Evolutionary conservation across 2,113 vertebrate genomes (phyloP).

Genomic region (Eubucco bourcierii): DNA sequence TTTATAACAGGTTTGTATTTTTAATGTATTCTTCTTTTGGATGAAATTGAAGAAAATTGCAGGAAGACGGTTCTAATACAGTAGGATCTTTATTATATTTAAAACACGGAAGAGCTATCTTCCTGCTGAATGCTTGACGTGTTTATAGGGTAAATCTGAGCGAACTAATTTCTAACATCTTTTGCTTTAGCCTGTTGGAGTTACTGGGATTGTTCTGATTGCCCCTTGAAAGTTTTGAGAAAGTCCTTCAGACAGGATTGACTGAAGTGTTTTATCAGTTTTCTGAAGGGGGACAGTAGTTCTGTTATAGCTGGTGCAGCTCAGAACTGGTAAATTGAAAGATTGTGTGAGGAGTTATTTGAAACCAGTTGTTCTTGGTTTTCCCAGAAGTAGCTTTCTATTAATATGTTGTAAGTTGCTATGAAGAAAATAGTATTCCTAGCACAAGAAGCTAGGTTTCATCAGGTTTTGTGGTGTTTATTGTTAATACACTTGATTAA

Average conservation of each 20-base stretch:
- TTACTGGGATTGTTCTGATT: neutral
- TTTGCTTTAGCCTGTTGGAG: neutral
- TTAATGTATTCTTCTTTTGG: neutral
- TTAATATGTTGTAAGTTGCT: neutral
- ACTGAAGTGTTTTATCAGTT: neutral
- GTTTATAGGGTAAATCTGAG: neutral
- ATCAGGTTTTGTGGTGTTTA: neutral
- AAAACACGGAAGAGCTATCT: neutral
- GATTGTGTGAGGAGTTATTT: neutral
- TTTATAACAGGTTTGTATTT: conserved; percentile 88
- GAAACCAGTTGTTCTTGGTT: neutral
- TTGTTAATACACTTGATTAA: neutral
- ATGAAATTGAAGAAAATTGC: neutral
- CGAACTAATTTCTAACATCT: neutral
- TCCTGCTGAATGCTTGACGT: neutral
- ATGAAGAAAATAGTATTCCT: neutral
- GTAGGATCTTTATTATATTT: neutral
- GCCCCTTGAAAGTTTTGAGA: neutral
- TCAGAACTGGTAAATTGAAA: neutral
- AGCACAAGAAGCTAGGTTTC: neutral
- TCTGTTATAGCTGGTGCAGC: neutral
- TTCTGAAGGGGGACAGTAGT: neutral
- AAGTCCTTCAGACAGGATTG: neutral
- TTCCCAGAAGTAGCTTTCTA: neutral
- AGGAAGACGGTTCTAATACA: neutral